These are phyloP conservation scores for Drosophila basisetae DNA, from an alignment of 2,888 invertebrate species.

Conservation along the genomic window DNA sequence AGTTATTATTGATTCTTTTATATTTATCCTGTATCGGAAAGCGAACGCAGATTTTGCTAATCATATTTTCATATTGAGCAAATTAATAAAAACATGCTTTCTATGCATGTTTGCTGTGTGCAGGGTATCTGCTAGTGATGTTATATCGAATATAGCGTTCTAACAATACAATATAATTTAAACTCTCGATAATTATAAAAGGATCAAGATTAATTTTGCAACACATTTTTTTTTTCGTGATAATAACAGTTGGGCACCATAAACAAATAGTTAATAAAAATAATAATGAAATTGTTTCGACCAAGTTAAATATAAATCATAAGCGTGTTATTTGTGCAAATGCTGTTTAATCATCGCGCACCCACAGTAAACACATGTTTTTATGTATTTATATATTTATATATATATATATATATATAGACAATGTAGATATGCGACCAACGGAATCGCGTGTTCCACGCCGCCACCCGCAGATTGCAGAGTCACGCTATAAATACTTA, in stretches of 20 bases:
- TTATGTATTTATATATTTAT: not conserved
- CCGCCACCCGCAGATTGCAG: conserved; percentile 37
- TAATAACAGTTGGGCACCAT: not conserved
- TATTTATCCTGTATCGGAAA: not conserved
- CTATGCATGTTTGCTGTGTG: not conserved
- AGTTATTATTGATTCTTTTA: not conserved
- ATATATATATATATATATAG: conserved; percentile 4
- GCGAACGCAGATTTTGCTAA: not conserved
- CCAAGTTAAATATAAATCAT: not conserved
- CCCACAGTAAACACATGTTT: not conserved
- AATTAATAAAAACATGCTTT: not conserved
- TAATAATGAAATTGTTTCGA: not conserved
- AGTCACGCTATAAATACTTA: conserved; percentile 58
- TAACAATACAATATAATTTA: not conserved
- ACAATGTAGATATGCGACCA: conserved; percentile 11
- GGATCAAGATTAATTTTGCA: not conserved
- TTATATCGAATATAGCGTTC: not conserved
- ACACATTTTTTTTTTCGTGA: not conserved
- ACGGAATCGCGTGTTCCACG: conserved; percentile 60
- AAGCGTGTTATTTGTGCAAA: conserved; percentile 17
- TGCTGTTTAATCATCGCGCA: conserved; percentile 13
- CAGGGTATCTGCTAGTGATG: not conserved
- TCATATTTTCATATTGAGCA: not conserved
- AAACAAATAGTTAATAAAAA: not conserved
- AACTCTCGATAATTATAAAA: not conserved